Percentiles rank a stretch among this genome's conserved stretches.
Conservation (phyloP, 2,797 vertebrate genomes). For the Sphaeramia orbicularis region DNA sequence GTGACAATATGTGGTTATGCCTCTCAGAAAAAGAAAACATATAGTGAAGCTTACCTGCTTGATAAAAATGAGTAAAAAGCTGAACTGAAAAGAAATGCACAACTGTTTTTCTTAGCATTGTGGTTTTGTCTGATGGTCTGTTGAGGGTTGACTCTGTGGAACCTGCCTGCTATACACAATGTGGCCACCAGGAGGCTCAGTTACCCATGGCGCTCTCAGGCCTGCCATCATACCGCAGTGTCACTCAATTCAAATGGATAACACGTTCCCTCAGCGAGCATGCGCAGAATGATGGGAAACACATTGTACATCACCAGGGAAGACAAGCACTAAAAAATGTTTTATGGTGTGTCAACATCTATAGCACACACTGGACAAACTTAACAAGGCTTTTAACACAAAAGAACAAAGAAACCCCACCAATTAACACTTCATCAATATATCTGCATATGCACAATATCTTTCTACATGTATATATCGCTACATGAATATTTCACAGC, state of each 20-base stretch:
- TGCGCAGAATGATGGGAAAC: conserved; percentile 47
- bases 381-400: background rate
- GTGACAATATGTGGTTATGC: too few species aligned
- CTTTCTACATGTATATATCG: background rate
- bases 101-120: conserved; percentile 13
- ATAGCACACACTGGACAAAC: conserved; percentile 5
- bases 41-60: background rate
- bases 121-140: conserved; percentile 7
- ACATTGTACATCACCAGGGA: conserved; percentile 13
- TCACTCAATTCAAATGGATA: conserved; percentile 68
- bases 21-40: too few species aligned
- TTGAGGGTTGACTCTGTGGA: conserved; percentile 9
- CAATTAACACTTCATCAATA: background rate
- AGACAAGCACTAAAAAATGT: conserved; percentile 26
- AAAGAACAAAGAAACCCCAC: background rate
- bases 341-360: background rate
- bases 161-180: conserved; percentile 46
- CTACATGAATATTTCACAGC: background rate
- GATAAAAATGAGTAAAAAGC: conserved; percentile 9
- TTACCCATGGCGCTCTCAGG: conserved; percentile 36
- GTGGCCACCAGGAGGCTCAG: conserved; percentile 73
- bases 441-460: conserved; percentile 2
- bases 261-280: conserved; percentile 51
- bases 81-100: background rate
- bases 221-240: conserved; percentile 72